Conservation (phyloP, 2,797 vertebrate genomes). For the Astyanax mexicanus region DNA sequence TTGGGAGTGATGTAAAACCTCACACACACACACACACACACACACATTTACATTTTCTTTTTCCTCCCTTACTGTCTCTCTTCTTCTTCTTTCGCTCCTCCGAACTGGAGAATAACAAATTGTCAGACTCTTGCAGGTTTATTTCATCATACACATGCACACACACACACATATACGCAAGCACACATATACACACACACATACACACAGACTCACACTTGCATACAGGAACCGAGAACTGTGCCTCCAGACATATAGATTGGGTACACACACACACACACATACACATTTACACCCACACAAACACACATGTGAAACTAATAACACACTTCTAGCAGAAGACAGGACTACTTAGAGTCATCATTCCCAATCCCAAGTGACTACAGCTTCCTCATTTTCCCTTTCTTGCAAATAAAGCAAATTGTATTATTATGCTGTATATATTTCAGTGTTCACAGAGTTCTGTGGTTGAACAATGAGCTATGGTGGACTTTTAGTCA, state of each 20-base stretch:
- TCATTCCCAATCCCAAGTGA: background rate
- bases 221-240: slow-evolving; percentile 21
- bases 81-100: slow-evolving; percentile 11
- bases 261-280: background rate
- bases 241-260: background rate
- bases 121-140: slow-evolving; percentile 48
- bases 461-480: background rate
- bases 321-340: background rate
- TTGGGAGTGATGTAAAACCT: slow-evolving; percentile 12
- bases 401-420: background rate
- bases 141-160: slow-evolving; percentile 57
- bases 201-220: slow-evolving; percentile 41
- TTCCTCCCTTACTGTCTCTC: slow-evolving; percentile 9
- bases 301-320: background rate
- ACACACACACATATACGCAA: slow-evolving; percentile 33
- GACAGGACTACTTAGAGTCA: background rate
- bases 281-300: background rate
- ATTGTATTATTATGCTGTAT: background rate
- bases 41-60: background rate
- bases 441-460: background rate
- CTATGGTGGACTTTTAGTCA: too few relatives aligned
- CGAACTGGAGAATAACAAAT: slow-evolving; percentile 44
- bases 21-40: background rate
- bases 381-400: background rate
- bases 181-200: slow-evolving; percentile 42